Evolutionary conservation across 2,797 vertebrate species (phyloP), one percentile per base, ranked within the genome.

Genomic region (Macropus fuliginosus): DNA sequence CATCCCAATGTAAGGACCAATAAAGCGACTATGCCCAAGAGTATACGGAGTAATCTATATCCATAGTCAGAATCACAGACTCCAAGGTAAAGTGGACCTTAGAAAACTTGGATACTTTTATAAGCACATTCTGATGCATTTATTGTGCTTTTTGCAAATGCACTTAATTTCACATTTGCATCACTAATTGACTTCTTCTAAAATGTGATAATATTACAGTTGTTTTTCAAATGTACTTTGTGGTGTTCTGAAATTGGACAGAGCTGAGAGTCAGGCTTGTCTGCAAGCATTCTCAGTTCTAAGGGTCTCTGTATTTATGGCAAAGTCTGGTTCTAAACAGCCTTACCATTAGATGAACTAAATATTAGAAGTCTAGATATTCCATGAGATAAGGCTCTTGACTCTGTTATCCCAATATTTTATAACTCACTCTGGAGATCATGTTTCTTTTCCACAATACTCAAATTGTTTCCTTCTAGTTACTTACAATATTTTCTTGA

Each of bases 131-230:
- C 14, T 66, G 16, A 66, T 18, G 16, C 18, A 66, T 66, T 74
- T 74, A 74, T 74, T 21, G 16, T n/a, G 62, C 6, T 8, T 74
- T 74, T 74, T 5, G 13, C 34, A 74, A n/a, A 34, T 57, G 87
- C 52, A 50, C 31, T 94, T 92, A 91, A 96, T 96, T 97, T 97
- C 93, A 94, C 50, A 97, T 98, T 97, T 94, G 56, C 91, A 96
- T 96, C 50, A 89, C 62, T 97, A 97, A 97, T 54, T 96, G 94
- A 50, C 93, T 97, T 96, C 96, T 92, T 94, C 94, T 56, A 92
- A n/a, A 98, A 55, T 95, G 96, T 94, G 91, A 40, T 97, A 97
- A 96, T 96, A 97, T 97, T 97, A 97, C 87, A 92, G 93, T 93
- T 93, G 50, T 54, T 62, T 97, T 94, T 91, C 94, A 54, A 96